These are phyloP conservation scores for Sthenelais limicola DNA, from an alignment of 2,888 invertebrate genomes.

Conservation along the genomic window DNA sequence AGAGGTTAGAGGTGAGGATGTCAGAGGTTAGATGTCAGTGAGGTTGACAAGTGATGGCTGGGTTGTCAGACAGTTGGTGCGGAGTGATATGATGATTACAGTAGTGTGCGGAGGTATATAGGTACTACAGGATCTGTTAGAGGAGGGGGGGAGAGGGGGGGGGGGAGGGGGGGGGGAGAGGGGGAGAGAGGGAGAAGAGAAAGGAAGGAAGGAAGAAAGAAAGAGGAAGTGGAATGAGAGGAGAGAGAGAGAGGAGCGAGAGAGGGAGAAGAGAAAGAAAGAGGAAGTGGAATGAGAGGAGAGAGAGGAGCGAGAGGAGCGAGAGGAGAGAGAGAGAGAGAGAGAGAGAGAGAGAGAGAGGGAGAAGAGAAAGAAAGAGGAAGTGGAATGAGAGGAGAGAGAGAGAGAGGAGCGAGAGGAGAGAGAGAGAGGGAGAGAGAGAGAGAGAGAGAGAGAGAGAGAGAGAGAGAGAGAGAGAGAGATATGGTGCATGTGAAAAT, in stretches of 20 bases:
- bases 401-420: neutral
- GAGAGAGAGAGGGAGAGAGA: too few species aligned
- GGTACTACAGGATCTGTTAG: too few species aligned
- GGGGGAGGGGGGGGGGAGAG: neutral
- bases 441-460: too few species aligned
- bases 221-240: neutral
- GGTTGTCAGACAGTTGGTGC: conserved; percentile 23
- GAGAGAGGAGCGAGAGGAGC: neutral
- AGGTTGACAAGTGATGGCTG: conserved; percentile 27
- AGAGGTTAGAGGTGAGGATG: conserved; percentile 12
- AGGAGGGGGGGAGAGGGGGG: too few species aligned
- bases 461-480: too few species aligned
- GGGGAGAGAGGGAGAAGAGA: neutral
- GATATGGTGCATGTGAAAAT: too few species aligned
- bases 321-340: neutral
- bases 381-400: neutral
- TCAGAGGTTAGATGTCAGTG: conserved; percentile 4
- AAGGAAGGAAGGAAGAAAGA: neutral
- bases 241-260: neutral
- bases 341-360: neutral
- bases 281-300: neutral
- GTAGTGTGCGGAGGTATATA: too few species aligned
- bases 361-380: neutral
- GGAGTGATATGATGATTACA: conserved; percentile 26
- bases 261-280: neutral